Percentiles rank a stretch among this genome's conserved stretches.
Evolutionary conservation across 30 jellyfish, hydroid and myxozoan genomes (phyloP).

Genomic region (Mastigias papua): DNA sequence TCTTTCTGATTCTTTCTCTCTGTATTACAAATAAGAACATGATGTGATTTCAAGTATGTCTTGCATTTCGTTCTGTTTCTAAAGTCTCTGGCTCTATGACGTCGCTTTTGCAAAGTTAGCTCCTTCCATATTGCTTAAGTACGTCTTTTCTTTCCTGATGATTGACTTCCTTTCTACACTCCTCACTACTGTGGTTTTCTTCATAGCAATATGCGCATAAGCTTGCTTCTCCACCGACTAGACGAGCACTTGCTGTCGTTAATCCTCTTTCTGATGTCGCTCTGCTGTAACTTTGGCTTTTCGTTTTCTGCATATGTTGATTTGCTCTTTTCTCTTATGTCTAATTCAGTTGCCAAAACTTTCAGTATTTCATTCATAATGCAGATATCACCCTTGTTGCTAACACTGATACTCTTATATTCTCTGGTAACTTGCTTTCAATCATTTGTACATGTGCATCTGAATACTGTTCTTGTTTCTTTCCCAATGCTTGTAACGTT

Average conservation of each 20-base stretch:
- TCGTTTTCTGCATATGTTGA: background rate
- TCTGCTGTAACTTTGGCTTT: background rate
- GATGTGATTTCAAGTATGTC: background rate
- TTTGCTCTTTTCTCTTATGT: conserved; percentile 25
- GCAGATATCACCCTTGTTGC: conserved; percentile 16
- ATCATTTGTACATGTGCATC: conserved; percentile 36
- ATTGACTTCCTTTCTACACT: conserved; percentile 28
- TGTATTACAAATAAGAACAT: conserved; percentile 23
- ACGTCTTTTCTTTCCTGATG: conserved; percentile 21
- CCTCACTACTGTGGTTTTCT: conserved; percentile 28
- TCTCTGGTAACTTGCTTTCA: conserved; percentile 49
- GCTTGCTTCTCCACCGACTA: background rate
- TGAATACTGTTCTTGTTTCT: conserved; percentile 37
- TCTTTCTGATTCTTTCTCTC: background rate
- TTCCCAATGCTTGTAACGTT: conserved; percentile 40
- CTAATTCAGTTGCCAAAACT: conserved; percentile 18
- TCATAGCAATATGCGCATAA: conserved; percentile 16
- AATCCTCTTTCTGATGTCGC: background rate
- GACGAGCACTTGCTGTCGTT: conserved; percentile 9
- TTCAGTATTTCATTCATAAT: conserved; percentile 7
- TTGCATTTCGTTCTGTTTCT: background rate
- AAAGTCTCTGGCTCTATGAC: conserved; percentile 48
- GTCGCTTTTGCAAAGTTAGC: conserved; percentile 27
- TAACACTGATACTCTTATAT: conserved; percentile 26
- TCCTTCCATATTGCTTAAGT: conserved; percentile 16